phyloP scores from a whole-genome alignment of 2,797 vertebrate genomes.

The Lerista edwardsae region DNA sequence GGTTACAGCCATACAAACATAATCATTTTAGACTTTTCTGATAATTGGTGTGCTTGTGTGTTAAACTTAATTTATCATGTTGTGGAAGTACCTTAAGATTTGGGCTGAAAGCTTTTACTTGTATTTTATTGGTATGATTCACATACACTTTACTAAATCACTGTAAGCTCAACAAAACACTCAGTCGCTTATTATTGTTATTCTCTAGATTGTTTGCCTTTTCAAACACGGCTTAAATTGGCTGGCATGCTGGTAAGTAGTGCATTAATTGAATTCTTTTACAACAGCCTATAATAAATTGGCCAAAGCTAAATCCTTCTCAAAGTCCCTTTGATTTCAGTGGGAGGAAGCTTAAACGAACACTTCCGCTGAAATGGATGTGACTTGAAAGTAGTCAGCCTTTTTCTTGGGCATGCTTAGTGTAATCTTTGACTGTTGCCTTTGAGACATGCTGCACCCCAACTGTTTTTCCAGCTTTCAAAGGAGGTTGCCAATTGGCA shows the following conservation, averaged over 20 bases:
- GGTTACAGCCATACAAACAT: not conserved
- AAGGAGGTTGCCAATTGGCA: no score
- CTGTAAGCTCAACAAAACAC: not conserved
- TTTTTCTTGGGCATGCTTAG: no score
- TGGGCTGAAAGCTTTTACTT: not conserved
- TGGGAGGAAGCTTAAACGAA: not conserved
- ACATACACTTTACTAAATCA: not conserved
- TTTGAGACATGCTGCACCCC: no score
- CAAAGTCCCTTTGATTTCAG: not conserved
- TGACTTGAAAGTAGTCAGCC: no score
- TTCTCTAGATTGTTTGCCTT: conserved; percentile 86
- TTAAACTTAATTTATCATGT: not conserved
- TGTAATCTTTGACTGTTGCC: no score
- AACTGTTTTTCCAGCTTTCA: no score
- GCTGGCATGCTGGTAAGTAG: conserved; percentile 93
- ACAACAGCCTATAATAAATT: not conserved
- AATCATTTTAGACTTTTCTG: not conserved
- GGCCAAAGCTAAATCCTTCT: not conserved
- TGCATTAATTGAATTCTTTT: conserved; percentile 20
- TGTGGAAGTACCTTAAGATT: not conserved
- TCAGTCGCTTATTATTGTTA: conserved; percentile 34
- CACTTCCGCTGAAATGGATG: not conserved
- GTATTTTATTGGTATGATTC: not conserved
- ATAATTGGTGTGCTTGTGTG: not conserved
- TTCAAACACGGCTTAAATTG: conserved; percentile 86